phyloP scores from a whole-genome alignment of 35 echinoderm and acorn worm genomes.

The Amphiura filiformis region DNA sequence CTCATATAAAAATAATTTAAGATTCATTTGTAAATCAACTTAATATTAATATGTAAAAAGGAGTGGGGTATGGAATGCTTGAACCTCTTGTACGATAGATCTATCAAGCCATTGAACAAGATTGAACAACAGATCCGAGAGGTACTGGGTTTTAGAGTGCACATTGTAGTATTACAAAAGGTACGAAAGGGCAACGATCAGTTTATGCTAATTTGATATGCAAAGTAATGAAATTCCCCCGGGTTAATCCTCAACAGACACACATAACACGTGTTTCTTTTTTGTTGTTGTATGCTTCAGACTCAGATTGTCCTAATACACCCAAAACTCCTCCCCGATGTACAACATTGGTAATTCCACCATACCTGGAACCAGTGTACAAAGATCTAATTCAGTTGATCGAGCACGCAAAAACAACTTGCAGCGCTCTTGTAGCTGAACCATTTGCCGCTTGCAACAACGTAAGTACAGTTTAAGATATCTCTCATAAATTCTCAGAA shows the following conservation, averaged over 20 bases:
- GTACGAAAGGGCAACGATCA: too few relatives aligned
- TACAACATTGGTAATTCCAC: conserved; percentile 15
- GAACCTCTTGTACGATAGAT: too few relatives aligned
- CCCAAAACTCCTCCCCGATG: conserved; percentile 6
- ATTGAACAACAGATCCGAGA: too few relatives aligned
- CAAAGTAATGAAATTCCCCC: not conserved
- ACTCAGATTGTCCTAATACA: not conserved
- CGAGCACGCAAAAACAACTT: conserved; percentile 21
- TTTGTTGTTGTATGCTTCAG: conserved; percentile 25
- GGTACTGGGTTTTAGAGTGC: too few relatives aligned
- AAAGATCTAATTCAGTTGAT: conserved; percentile 24
- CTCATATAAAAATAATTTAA: too few relatives aligned
- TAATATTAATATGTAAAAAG: too few relatives aligned
- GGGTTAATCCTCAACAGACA: not conserved
- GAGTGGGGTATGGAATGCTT: too few relatives aligned
- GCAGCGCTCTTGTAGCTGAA: conserved; percentile 10
- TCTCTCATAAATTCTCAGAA: not conserved
- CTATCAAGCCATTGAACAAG: too few relatives aligned
- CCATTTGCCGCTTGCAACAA: conserved; percentile 17
- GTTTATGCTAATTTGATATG: not conserved
- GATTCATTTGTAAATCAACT: too few relatives aligned
- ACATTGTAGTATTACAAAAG: too few relatives aligned
- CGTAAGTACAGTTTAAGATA: conserved; percentile 19
- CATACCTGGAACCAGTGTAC: conserved; percentile 25
- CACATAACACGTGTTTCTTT: too few relatives aligned